phyloP scores from a whole-genome alignment of 1,140 invertebrate genomes.

The Penaeus vannamei region DNA sequence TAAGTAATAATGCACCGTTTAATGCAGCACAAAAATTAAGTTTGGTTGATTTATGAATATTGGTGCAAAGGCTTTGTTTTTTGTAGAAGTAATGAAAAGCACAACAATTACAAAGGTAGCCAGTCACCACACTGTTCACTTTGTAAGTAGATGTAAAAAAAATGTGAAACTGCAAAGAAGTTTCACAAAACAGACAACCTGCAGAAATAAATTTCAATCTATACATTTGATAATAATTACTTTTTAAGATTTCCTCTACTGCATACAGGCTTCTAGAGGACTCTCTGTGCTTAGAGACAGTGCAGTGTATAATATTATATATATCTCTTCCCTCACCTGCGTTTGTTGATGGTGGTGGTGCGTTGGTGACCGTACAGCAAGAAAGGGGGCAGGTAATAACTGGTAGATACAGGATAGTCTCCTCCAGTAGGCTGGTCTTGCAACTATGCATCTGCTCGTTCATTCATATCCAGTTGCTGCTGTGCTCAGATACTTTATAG shows the following conservation, averaged over 20 bases:
- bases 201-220: no score
- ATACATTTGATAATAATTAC: slow-evolving; percentile 3
- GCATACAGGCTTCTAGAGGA: no score
- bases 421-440: neutral
- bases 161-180: no score
- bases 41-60: no score
- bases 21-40: no score
- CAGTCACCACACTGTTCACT: neutral
- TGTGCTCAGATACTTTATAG: slow-evolving; percentile 1
- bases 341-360: slow-evolving; percentile 56
- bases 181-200: no score
- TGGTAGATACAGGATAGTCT: slow-evolving; percentile 21
- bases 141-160: neutral
- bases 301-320: slow-evolving; percentile 29
- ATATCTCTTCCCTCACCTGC: slow-evolving; percentile 50
- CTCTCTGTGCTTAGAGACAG: no score
- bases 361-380: slow-evolving; percentile 56
- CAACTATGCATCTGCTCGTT: slow-evolving; percentile 28
- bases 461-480: slow-evolving; percentile 8
- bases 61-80: no score
- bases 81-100: no score
- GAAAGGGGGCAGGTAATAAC: slow-evolving; percentile 60
- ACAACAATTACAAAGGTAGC: neutral
- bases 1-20: no score
- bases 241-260: neutral